Evolutionary conservation across 1,140 invertebrate genomes (phyloP).

Genomic region (Halyomorpha halys): DNA sequence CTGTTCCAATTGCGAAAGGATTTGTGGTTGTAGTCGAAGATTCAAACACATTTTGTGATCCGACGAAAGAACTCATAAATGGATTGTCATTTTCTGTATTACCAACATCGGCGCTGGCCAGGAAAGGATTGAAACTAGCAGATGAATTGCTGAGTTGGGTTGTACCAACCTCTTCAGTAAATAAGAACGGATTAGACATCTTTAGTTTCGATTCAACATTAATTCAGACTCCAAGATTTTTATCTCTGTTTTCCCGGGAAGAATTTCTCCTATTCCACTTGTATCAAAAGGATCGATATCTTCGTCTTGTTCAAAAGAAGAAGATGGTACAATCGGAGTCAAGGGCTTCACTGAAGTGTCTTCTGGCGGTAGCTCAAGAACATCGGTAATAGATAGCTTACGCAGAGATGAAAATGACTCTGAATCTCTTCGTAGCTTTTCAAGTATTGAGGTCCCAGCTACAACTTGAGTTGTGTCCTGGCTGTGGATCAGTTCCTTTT

Average conservation of each 20-base stretch:
- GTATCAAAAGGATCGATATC: constrained; percentile 73
- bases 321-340: constrained; percentile 30
- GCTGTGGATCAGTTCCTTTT: constrained; percentile 47
- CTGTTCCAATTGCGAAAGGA: constrained; percentile 46
- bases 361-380: constrained; percentile 25
- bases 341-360: constrained; percentile 32
- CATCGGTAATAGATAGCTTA: constrained; percentile 2
- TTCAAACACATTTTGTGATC: constrained; percentile 26
- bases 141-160: constrained; percentile 27
- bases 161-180: constrained; percentile 46
- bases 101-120: constrained; percentile 46
- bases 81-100: constrained; percentile 45
- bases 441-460: constrained; percentile 6
- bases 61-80: constrained; percentile 36
- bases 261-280: constrained; percentile 56
- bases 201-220: constrained; percentile 25
- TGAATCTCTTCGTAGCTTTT: constrained; percentile 20
- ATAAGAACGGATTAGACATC: constrained; percentile 61
- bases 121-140: constrained; percentile 58
- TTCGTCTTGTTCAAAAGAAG: constrained; percentile 37
- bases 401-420: constrained; percentile 1
- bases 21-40: constrained; percentile 38
- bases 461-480: neutral
- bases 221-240: constrained; percentile 62
- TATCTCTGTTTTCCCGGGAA: constrained; percentile 60